phyloP scores from a whole-genome alignment of 2,113 vertebrate species.

The Chionis minor region DNA sequence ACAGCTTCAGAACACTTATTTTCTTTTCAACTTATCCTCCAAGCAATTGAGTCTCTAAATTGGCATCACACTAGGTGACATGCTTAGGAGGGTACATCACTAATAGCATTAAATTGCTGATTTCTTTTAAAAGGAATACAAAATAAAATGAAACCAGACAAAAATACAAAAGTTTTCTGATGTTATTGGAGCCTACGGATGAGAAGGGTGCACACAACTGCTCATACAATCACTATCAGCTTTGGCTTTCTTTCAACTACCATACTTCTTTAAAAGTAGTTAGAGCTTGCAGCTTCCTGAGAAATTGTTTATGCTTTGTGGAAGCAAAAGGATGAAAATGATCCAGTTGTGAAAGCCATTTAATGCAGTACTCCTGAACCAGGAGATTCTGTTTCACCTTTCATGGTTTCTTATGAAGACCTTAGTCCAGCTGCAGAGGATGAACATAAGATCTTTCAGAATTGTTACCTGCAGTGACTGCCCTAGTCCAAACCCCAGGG shows the following conservation, averaged over 20 bases:
- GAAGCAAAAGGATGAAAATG: neutral
- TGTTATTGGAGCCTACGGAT: neutral
- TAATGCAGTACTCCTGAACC: neutral
- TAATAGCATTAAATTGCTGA: constrained; percentile 11
- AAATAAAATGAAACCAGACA: neutral
- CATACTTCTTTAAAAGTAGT: neutral
- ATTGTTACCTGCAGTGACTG: neutral
- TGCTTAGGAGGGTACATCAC: neutral
- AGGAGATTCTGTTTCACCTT: neutral
- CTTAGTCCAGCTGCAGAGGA: neutral
- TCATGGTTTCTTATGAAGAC: neutral
- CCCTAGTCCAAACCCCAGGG: neutral
- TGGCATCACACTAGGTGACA: neutral
- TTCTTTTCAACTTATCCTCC: constrained; percentile 33
- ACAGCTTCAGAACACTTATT: constrained; percentile 18
- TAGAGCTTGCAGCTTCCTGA: neutral
- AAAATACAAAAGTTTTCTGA: neutral
- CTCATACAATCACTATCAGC: neutral
- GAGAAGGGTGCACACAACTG: neutral
- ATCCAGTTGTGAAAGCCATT: neutral
- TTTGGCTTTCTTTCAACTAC: neutral
- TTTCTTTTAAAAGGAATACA: neutral
- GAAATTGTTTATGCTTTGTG: neutral
- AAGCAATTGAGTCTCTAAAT: constrained; percentile 4
- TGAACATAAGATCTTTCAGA: neutral